Conservation (phyloP, 2,888 invertebrate genomes). For the Byasa hedistus region DNA sequence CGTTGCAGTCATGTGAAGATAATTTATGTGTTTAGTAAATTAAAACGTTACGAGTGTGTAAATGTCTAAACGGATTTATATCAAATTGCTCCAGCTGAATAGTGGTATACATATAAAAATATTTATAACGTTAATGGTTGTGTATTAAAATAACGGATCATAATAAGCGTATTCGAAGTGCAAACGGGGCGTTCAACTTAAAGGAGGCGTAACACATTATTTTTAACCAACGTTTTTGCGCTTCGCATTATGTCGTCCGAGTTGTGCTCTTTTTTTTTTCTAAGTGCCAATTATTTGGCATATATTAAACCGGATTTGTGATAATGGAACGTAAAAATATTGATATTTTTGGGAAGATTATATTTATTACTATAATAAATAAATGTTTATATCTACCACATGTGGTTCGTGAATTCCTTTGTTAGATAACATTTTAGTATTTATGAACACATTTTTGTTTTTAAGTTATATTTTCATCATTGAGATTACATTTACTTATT, state of each 20-base stretch:
- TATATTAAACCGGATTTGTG: background rate
- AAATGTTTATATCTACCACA: background rate
- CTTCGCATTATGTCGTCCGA: constrained; percentile 38
- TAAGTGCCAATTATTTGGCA: constrained; percentile 41
- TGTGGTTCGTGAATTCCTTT: background rate
- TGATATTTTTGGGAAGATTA: background rate
- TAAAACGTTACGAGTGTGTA: background rate
- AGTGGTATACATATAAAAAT: constrained; percentile 10
- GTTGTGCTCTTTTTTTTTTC: constrained; percentile 52
- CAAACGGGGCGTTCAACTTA: constrained; percentile 56
- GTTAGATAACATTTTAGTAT: background rate
- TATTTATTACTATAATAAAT: background rate
- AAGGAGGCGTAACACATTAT: constrained; percentile 46
- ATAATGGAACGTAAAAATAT: background rate
- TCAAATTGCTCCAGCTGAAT: background rate
- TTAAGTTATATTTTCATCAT: no score
- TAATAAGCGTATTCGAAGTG: constrained; percentile 40
- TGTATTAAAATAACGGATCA: constrained; percentile 43
- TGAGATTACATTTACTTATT: background rate
- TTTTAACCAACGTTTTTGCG: constrained; percentile 48
- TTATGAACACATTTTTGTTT: background rate
- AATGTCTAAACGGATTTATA: background rate
- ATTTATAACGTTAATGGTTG: constrained; percentile 34
- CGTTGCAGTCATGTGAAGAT: background rate
- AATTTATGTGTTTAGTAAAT: background rate